These are phyloP conservation scores for Umimayanthus chanpuru DNA, from an alignment of 92 coral and sea anemone genomes.

Conservation along the genomic window DNA sequence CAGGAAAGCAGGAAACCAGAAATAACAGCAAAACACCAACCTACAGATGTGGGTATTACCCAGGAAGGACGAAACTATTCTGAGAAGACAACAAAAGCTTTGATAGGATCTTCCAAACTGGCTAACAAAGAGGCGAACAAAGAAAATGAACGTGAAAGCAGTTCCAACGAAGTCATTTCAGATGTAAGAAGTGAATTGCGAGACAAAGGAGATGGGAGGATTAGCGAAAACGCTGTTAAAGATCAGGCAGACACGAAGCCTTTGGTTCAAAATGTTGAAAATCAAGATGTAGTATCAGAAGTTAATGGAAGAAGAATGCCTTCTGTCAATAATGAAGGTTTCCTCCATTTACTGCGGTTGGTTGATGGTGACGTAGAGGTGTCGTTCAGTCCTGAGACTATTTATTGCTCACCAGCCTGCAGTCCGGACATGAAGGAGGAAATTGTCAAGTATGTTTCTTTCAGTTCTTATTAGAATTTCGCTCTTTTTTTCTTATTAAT, in stretches of 20 bases:
- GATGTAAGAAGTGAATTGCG: background rate
- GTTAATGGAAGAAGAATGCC: constrained; percentile 26
- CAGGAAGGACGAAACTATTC: background rate
- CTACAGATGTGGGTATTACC: background rate
- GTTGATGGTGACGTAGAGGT: constrained; percentile 90
- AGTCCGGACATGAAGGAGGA: constrained; percentile 71
- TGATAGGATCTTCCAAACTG: background rate
- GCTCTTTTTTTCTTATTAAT: background rate
- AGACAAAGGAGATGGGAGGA: background rate
- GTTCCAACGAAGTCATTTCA: background rate
- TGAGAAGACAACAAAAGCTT: background rate
- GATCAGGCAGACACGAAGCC: background rate
- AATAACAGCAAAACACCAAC: background rate
- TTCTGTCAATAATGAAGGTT: constrained; percentile 56
- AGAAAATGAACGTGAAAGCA: background rate
- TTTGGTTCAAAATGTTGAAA: background rate
- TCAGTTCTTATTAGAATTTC: background rate
- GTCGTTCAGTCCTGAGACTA: constrained; percentile 79
- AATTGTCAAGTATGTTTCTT: constrained; percentile 61
- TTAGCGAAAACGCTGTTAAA: background rate
- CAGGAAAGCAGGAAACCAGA: background rate
- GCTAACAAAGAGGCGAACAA: background rate
- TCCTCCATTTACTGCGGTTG: constrained; percentile 59
- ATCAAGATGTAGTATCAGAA: background rate
- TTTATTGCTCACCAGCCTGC: constrained; percentile 74